phyloP scores from a whole-genome alignment of 2,797 vertebrate genomes.

The Lithobates sylvaticus region DNA sequence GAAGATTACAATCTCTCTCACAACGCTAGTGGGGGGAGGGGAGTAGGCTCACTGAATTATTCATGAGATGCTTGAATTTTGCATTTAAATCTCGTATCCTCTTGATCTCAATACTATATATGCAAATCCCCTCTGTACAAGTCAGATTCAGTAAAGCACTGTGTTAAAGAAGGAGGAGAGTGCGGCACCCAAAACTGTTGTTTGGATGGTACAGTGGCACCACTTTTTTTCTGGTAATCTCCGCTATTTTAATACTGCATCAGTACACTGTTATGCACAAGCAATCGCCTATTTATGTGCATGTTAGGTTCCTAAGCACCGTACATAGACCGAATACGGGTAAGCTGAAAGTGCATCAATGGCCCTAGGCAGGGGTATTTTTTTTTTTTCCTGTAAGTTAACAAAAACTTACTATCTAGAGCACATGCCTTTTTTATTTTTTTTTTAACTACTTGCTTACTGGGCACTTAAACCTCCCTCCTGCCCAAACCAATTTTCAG shows the following conservation, averaged over 20 bases:
- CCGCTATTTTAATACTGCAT: background rate
- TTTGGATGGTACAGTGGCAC: background rate
- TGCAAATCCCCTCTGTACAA: slow-evolving; percentile 71
- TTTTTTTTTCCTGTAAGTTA: too few species aligned
- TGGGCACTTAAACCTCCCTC: too few species aligned
- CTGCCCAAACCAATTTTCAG: too few species aligned
- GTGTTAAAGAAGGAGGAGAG: slow-evolving; percentile 19
- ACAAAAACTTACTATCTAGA: too few species aligned
- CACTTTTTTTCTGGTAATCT: background rate
- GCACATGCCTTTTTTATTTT: too few species aligned
- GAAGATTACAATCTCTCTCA: slow-evolving; percentile 59
- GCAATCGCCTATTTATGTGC: too few species aligned
- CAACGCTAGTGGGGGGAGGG: slow-evolving; percentile 47
- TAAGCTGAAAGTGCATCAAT: background rate
- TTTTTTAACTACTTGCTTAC: too few species aligned
- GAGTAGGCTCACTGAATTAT: slow-evolving; percentile 71
- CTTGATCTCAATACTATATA: slow-evolving; percentile 80
- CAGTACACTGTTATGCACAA: background rate
- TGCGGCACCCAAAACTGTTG: background rate
- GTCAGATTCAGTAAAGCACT: slow-evolving; percentile 47
- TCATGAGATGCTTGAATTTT: slow-evolving; percentile 77
- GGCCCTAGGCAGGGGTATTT: too few species aligned
- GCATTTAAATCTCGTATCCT: slow-evolving; percentile 81
- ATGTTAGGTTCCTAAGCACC: background rate
- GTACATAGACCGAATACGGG: background rate